These are phyloP conservation scores for Cephalopterus ornatus DNA, from an alignment of 2,113 vertebrate species.

Conservation along the genomic window DNA sequence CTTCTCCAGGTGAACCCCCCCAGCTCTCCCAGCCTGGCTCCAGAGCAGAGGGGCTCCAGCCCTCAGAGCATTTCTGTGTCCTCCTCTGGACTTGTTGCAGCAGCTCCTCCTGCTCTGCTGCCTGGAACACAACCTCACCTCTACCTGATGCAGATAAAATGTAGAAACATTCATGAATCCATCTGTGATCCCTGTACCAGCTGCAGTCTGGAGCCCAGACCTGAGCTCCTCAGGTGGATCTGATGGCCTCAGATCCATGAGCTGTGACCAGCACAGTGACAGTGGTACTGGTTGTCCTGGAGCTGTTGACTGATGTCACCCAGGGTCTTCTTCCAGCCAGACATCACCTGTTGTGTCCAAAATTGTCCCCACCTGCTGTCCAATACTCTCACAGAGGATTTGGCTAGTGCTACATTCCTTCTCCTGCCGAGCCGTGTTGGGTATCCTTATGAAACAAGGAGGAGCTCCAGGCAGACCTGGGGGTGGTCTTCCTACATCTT, in stretches of 20 bases:
- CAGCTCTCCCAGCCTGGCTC: not conserved
- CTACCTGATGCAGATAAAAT: not conserved
- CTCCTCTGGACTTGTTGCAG: not conserved
- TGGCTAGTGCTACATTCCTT: not conserved
- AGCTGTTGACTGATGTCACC: not conserved
- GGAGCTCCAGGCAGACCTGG: not conserved
- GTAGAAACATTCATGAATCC: not conserved
- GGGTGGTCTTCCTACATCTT: not conserved
- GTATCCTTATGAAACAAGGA: no score
- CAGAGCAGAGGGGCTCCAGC: not conserved
- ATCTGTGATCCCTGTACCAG: not conserved
- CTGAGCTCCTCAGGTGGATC: not conserved
- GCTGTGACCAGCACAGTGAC: no score
- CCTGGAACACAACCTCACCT: not conserved
- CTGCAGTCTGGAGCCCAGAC: fast-evolving
- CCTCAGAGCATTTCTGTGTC: not conserved
- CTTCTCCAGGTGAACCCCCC: no score
- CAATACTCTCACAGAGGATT: not conserved
- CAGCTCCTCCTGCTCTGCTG: not conserved
- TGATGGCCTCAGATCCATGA: not conserved
- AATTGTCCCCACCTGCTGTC: not conserved
- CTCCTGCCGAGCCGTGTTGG: not conserved
- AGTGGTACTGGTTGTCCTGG: not conserved
- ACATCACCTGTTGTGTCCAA: not conserved
- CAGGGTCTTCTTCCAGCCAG: not conserved